These are phyloP conservation scores for Calidris pygmaea DNA, from an alignment of 2,113 vertebrate genomes.

Conservation along the genomic window DNA sequence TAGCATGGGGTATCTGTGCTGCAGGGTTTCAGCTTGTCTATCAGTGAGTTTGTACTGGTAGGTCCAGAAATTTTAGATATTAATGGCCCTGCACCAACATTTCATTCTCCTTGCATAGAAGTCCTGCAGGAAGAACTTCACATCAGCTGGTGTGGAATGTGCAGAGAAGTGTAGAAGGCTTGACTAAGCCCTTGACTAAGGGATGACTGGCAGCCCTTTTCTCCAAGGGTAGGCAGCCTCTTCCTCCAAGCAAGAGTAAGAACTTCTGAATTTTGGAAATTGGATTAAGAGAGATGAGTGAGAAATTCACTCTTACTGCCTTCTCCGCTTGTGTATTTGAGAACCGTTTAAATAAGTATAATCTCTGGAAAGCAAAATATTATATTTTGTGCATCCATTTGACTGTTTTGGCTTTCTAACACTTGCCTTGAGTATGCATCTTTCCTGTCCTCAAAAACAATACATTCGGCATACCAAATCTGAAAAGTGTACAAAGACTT, in stretches of 20 bases:
- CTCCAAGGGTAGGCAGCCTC: too few species aligned
- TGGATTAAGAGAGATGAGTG: not conserved
- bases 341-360: not conserved
- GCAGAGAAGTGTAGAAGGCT: not conserved
- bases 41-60: not conserved
- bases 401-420: not conserved
- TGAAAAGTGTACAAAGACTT: not conserved
- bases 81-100: not conserved
- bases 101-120: not conserved
- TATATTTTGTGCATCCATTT: not conserved
- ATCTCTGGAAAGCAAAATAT: not conserved
- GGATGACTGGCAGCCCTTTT: not conserved
- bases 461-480: not conserved
- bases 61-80: not conserved
- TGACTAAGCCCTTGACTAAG: not conserved
- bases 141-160: not conserved
- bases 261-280: not conserved
- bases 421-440: not conserved
- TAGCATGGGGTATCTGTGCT: not conserved
- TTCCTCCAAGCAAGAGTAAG: not conserved
- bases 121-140: not conserved
- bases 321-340: not conserved
- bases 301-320: not conserved
- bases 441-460: not conserved
- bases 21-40: not conserved